A percentile compares a stretch with the other conserved stretches of the same genome.
Evolutionary conservation across 2,797 vertebrate genomes (phyloP).

Genomic region (Tenualosa thibaudeaui): DNA sequence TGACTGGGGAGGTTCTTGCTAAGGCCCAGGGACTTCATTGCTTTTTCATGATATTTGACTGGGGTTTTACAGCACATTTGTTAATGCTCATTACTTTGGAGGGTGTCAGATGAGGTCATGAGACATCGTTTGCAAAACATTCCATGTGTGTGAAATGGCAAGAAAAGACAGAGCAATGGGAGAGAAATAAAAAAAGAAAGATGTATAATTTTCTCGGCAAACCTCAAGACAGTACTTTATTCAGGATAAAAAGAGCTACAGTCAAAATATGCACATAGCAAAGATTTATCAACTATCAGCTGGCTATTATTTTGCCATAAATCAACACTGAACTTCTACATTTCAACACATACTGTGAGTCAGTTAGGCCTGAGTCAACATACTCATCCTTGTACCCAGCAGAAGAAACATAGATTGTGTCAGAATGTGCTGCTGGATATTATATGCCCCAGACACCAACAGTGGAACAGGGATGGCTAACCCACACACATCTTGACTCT

Average conservation of each 20-base stretch:
- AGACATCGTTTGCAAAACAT: neutral
- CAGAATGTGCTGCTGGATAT: neutral
- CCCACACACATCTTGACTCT: neutral
- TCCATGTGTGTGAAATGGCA: neutral
- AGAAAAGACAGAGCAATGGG: neutral
- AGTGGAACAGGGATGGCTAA: neutral
- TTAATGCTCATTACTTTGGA: constrained; percentile 4
- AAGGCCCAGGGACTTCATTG: neutral
- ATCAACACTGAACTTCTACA: neutral
- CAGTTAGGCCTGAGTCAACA: neutral
- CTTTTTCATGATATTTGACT: constrained; percentile 14
- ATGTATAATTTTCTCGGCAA: neutral
- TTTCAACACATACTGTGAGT: neutral
- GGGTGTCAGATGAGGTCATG: neutral
- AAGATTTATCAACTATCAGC: neutral
- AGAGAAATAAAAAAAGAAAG: neutral
- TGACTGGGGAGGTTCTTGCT: neutral
- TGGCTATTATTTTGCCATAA: neutral
- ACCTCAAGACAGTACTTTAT: neutral
- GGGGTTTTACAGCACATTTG: constrained; percentile 1
- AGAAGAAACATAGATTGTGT: neutral
- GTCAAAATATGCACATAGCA: neutral
- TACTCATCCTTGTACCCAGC: neutral
- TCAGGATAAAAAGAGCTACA: neutral
- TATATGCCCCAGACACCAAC: neutral